Evolutionary conservation across 2,113 vertebrate species (phyloP).

Genomic region (Mohoua ochrocephala): DNA sequence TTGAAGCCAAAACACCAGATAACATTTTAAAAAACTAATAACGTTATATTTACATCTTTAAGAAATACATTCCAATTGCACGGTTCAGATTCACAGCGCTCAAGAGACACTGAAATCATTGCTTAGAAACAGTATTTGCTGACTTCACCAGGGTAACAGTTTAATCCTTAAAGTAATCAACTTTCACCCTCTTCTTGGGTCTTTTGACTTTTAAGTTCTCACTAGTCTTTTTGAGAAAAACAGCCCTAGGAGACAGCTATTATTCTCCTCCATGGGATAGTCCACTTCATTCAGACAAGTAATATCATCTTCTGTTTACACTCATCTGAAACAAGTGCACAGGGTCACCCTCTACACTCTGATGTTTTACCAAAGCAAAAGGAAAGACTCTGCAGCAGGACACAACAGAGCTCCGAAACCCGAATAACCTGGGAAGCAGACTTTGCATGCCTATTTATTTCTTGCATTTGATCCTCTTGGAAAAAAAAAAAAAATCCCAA

Average conservation of each 20-base stretch:
- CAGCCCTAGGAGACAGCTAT: constrained; percentile 73
- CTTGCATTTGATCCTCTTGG: constrained; percentile 50
- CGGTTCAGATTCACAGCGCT: constrained; percentile 69
- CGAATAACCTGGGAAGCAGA: constrained; percentile 59
- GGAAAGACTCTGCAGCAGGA: constrained; percentile 36
- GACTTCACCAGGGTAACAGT: constrained; percentile 77
- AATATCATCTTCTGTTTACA: constrained; percentile 76
- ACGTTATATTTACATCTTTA: constrained; percentile 55
- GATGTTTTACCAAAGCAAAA: constrained; percentile 65
- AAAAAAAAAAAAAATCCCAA: not conserved
- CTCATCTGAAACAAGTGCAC: constrained; percentile 68
- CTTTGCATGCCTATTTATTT: constrained; percentile 36
- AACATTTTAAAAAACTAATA: constrained; percentile 41
- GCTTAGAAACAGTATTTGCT: constrained; percentile 79
- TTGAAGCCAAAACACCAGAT: constrained; percentile 35
- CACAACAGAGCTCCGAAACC: constrained; percentile 19
- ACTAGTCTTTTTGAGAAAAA: constrained; percentile 69
- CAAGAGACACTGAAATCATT: constrained; percentile 72
- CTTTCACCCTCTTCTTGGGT: constrained; percentile 69
- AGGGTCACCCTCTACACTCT: constrained; percentile 59
- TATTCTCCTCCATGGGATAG: constrained; percentile 77
- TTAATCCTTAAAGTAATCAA: constrained; percentile 81
- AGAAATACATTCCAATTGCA: constrained; percentile 57
- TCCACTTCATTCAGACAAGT: constrained; percentile 68
- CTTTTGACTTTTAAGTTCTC: constrained; percentile 71